Evolutionary conservation across 2,113 vertebrate genomes (phyloP).

Genomic region (Ictalurus punctatus): DNA sequence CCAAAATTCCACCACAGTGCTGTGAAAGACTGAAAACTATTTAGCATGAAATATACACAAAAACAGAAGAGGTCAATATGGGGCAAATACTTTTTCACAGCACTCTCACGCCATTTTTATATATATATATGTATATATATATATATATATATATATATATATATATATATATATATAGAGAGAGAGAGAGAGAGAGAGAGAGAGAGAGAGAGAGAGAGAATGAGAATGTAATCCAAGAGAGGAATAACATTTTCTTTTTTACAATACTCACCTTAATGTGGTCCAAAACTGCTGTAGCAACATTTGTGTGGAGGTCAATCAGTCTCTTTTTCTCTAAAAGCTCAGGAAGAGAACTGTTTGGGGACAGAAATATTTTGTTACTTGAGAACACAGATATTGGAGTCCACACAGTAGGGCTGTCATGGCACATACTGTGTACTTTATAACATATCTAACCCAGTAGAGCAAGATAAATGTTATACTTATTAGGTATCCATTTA

Average conservation of each 20-base stretch:
- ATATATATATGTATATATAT: too few species aligned
- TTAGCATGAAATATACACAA: too few species aligned
- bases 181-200: not conserved
- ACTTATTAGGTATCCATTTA: not conserved
- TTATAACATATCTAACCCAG: not conserved
- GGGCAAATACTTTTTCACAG: too few species aligned
- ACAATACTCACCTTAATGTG: slow-evolving; percentile 89
- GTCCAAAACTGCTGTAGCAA: slow-evolving; percentile 94
- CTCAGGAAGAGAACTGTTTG: slow-evolving; percentile 90
- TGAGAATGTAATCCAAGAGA: slow-evolving; percentile 24
- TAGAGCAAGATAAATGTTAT: not conserved
- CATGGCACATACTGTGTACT: not conserved
- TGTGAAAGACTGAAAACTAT: too few species aligned
- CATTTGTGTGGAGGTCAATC: slow-evolving; percentile 97
- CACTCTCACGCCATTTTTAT: too few species aligned
- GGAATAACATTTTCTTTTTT: slow-evolving; percentile 35
- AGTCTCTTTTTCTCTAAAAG: slow-evolving; percentile 96
- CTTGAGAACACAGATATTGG: not conserved
- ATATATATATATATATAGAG: too few species aligned
- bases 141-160: too few species aligned
- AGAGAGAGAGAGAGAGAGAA: not conserved
- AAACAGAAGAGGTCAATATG: too few species aligned
- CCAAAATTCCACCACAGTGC: too few species aligned
- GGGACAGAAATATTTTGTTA: slow-evolving; percentile 41
- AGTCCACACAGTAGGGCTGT: slow-evolving; percentile 11